Percentiles rank a stretch among this genome's conserved stretches.
These are phyloP conservation scores for Trematomus loennbergii DNA, from an alignment of 2,113 vertebrate genomes.

Conservation along the genomic window DNA sequence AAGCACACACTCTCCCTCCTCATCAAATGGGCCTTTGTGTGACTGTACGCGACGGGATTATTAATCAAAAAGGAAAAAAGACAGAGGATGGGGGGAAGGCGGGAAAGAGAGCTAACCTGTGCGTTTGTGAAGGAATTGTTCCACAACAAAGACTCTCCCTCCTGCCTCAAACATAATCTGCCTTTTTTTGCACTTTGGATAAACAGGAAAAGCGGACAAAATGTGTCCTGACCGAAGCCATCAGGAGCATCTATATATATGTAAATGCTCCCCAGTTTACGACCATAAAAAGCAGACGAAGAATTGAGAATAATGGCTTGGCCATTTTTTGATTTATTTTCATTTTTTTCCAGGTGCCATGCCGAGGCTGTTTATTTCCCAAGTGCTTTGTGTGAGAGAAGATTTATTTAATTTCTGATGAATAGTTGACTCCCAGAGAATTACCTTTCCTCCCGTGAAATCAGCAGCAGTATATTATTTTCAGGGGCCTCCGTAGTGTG, in stretches of 20 bases:
- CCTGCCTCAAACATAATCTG: neutral
- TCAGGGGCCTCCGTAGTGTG: neutral
- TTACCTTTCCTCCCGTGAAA: constrained; percentile 35
- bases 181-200: constrained; percentile 1
- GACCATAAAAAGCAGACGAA: constrained; percentile 50
- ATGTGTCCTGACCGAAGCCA: constrained; percentile 34
- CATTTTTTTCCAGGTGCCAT: constrained; percentile 50
- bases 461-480: constrained; percentile 40
- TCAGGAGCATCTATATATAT: constrained; percentile 73
- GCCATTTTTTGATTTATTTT: constrained; percentile 58
- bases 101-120: constrained; percentile 8
- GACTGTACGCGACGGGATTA: constrained; percentile 63
- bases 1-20: constrained; percentile 8
- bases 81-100: neutral
- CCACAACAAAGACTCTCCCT: constrained; percentile 36
- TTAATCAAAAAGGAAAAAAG: constrained; percentile 70
- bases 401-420: constrained; percentile 68
- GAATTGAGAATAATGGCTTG: constrained; percentile 45
- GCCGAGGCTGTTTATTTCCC: constrained; percentile 58
- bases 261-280: constrained; percentile 58
- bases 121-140: constrained; percentile 13
- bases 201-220: constrained; percentile 35
- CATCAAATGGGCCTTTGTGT: constrained; percentile 53
- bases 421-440: constrained; percentile 56
- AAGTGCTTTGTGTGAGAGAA: constrained; percentile 63